Conservation (phyloP, 64 coral and sea anemone species). For the Astreopora myriophthalma region DNA sequence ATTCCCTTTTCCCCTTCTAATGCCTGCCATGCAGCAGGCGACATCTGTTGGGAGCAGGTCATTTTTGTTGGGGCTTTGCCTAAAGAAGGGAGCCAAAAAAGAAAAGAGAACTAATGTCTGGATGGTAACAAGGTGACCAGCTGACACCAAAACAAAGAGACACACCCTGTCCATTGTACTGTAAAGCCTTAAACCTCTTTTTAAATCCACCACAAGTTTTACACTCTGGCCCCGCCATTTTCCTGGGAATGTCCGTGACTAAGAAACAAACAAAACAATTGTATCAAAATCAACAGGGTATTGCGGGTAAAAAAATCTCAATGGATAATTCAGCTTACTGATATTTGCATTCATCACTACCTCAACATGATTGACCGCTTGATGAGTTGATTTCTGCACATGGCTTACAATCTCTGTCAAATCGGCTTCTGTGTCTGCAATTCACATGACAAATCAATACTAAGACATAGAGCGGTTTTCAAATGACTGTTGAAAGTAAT, state of each 20-base stretch:
- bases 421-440: constrained; percentile 81
- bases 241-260: constrained; percentile 92
- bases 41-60: no score
- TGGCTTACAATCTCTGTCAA: constrained; percentile 65
- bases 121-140: no score
- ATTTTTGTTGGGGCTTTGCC: no score
- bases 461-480: no score
- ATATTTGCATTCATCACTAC: constrained; percentile 5
- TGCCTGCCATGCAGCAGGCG: no score
- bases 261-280: not conserved
- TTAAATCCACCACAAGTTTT: constrained; percentile 83
- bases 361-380: constrained; percentile 76
- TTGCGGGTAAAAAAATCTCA: not conserved
- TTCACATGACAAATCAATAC: not conserved
- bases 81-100: no score
- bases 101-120: no score
- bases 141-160: no score
- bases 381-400: constrained; percentile 83
- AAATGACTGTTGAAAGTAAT: no score
- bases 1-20: no score
- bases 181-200: constrained; percentile 88
- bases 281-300: no score
- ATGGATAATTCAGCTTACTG: not conserved
- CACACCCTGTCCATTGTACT: constrained; percentile 85
- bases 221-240: constrained; percentile 82